Percentiles rank a stretch among this genome's conserved stretches.
Evolutionary conservation across 2,113 vertebrate genomes (phyloP).

Genomic region (Labeo rohita): DNA sequence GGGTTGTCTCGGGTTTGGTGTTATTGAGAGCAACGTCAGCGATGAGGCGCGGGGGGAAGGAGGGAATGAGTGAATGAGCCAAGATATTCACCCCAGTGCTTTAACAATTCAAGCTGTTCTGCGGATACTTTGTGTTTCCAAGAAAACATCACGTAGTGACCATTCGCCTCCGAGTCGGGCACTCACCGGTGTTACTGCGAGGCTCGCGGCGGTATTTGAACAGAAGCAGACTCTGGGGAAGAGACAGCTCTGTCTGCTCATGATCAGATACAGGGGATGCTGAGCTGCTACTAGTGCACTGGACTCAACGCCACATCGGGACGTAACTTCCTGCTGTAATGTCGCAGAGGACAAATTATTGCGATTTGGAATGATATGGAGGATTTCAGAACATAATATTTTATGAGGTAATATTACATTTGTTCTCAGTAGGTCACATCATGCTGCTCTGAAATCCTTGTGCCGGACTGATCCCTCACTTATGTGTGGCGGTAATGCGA

Average conservation of each 20-base stretch:
- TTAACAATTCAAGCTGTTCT: slow-evolving; percentile 59
- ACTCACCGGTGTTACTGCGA: neutral
- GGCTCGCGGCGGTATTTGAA: slow-evolving; percentile 17
- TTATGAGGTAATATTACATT: slow-evolving; percentile 70
- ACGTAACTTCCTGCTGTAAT: slow-evolving; percentile 58
- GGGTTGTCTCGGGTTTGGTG: slow-evolving; percentile 53
- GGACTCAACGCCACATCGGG: slow-evolving; percentile 54
- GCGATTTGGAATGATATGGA: slow-evolving; percentile 65
- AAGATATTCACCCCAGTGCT: slow-evolving; percentile 57
- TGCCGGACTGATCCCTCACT: slow-evolving; percentile 5
- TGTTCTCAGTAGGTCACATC: slow-evolving; percentile 44
- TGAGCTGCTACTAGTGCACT: slow-evolving; percentile 48
- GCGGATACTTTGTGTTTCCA: slow-evolving; percentile 52
- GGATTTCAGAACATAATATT: slow-evolving; percentile 68
- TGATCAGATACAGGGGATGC: slow-evolving; percentile 57
- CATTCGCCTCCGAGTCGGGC: slow-evolving; percentile 44
- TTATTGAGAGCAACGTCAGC: slow-evolving; percentile 74
- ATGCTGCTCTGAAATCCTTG: slow-evolving; percentile 27
- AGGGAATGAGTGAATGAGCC: slow-evolving; percentile 54
- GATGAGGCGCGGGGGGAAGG: slow-evolving; percentile 66
- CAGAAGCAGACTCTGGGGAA: slow-evolving; percentile 12
- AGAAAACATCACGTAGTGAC: slow-evolving; percentile 64
- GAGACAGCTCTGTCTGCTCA: slow-evolving; percentile 27
- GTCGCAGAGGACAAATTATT: slow-evolving; percentile 53
- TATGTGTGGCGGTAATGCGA: slow-evolving; percentile 37